Evolutionary conservation across 2,797 vertebrate species (phyloP).

Genomic region (Lophius americanus): DNA sequence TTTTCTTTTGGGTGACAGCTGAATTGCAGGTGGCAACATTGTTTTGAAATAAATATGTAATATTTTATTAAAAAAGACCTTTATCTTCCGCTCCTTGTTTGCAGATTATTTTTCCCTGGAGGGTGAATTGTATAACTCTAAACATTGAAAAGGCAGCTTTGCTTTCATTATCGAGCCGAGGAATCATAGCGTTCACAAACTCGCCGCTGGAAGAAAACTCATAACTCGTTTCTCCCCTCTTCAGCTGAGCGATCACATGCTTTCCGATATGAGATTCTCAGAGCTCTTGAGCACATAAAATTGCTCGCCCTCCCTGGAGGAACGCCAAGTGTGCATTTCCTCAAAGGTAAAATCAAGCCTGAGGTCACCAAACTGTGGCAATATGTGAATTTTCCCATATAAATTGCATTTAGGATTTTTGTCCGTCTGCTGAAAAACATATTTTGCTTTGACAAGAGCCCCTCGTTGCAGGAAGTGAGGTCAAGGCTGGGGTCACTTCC

Average conservation of each 20-base stretch:
- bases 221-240: slow-evolving; percentile 37
- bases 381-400: neutral
- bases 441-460: slow-evolving; percentile 28
- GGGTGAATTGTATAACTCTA: slow-evolving; percentile 21
- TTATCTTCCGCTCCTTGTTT: neutral
- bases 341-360: neutral
- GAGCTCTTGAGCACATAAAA: slow-evolving; percentile 23
- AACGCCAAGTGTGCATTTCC: slow-evolving; percentile 24
- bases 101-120: slow-evolving; percentile 16
- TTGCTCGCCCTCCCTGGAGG: slow-evolving; percentile 8
- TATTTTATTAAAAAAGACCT: slow-evolving; percentile 1
- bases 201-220: slow-evolving; percentile 19
- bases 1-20: neutral
- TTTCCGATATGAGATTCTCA: slow-evolving; percentile 8
- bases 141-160: neutral
- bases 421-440: slow-evolving; percentile 7
- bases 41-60: slow-evolving; percentile 14
- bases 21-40: neutral
- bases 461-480: slow-evolving; percentile 56
- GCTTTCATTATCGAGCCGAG: slow-evolving; percentile 39
- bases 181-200: slow-evolving; percentile 3
- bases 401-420: neutral
- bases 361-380: neutral
- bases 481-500: slow-evolving; percentile 67
- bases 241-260: slow-evolving; percentile 19